phyloP scores from a whole-genome alignment of 2,113 vertebrate species.

The Rhegmatorhina hoffmannsi region DNA sequence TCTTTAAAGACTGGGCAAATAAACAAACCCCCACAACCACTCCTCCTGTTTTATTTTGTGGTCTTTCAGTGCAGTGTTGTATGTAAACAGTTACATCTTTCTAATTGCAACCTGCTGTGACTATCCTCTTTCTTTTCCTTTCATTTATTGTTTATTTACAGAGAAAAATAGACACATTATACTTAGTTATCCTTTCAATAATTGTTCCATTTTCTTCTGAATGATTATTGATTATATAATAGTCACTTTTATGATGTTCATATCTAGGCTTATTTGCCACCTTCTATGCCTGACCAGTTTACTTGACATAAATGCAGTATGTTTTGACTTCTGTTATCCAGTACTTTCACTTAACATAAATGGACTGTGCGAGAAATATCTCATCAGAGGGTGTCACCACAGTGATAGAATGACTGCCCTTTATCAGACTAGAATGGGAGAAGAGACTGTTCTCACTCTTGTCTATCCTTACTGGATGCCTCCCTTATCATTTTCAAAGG shows the following conservation, averaged over 20 bases:
- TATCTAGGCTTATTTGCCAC: background rate
- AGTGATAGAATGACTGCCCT: background rate
- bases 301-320: background rate
- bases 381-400: background rate
- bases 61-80: background rate
- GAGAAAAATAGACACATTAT: background rate
- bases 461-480: background rate
- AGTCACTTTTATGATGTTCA: constrained; percentile 8
- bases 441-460: background rate
- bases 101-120: background rate
- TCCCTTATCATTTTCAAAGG: background rate
- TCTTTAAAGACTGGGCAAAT: background rate
- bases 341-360: background rate
- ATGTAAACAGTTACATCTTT: background rate
- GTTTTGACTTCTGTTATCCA: constrained; percentile 11
- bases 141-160: constrained; percentile 21
- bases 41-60: background rate
- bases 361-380: background rate
- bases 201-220: background rate
- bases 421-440: background rate
- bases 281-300: background rate
- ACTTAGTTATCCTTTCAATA: background rate
- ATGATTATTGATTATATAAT: constrained; percentile 41
- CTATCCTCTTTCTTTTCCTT: constrained; percentile 22
- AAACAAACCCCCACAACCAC: background rate